A percentile compares a stretch with the other conserved stretches of the same genome.
Evolutionary conservation across 2,113 vertebrate genomes (phyloP).

Genomic region (Ciconia stormi): DNA sequence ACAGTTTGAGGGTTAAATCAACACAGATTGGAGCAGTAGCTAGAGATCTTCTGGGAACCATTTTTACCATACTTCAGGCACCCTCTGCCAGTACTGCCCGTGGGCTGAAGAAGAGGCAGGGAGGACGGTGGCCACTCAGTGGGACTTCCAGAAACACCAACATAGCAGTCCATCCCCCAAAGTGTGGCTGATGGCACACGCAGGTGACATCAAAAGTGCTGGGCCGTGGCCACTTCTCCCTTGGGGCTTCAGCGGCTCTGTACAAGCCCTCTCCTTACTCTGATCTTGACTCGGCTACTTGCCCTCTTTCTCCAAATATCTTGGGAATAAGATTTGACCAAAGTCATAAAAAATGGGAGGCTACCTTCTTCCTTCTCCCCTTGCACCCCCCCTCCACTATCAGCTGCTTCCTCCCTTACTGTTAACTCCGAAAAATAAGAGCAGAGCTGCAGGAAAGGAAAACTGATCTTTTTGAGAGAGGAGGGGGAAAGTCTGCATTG

Average conservation of each 20-base stretch:
- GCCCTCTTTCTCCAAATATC: background rate
- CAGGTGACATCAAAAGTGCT: background rate
- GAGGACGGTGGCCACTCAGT: background rate
- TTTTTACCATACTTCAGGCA: background rate
- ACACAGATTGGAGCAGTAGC: background rate
- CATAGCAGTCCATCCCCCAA: too few species aligned
- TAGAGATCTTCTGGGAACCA: background rate
- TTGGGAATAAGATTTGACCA: background rate
- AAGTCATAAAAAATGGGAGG: background rate
- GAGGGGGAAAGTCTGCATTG: fast-evolving
- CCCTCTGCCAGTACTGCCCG: background rate
- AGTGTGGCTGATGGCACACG: background rate
- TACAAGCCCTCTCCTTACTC: background rate
- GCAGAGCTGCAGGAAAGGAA: background rate
- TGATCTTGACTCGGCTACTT: background rate
- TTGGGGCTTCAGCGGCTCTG: fast-evolving
- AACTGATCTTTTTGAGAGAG: background rate
- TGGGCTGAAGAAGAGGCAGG: background rate
- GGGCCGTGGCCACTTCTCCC: fast-evolving
- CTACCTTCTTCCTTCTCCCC: background rate
- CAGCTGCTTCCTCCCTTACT: background rate
- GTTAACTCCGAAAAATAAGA: background rate
- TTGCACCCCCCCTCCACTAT: fast-evolving
- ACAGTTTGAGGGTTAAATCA: background rate
- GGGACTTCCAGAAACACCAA: background rate